These are phyloP conservation scores for Pachyramphus minor DNA, from an alignment of 2,113 vertebrate species.

Conservation along the genomic window DNA sequence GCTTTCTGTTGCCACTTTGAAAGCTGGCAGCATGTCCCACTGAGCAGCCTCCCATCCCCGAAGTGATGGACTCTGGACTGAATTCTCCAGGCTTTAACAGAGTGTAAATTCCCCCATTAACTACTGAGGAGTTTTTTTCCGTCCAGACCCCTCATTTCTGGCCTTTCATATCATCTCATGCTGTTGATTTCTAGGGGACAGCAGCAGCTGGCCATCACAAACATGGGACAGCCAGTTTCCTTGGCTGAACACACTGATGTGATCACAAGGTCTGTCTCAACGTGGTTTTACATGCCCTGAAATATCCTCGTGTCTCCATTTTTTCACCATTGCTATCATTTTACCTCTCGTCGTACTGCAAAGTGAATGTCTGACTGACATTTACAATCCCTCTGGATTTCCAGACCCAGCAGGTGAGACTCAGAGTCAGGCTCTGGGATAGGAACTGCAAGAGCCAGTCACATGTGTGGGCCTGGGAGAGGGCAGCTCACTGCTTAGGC, in stretches of 20 bases:
- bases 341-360: background rate
- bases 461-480: background rate
- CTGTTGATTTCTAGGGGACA: background rate
- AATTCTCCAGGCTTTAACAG: background rate
- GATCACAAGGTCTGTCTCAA: background rate
- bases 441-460: background rate
- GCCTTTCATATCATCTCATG: fast-evolving
- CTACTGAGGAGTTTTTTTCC: background rate
- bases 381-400: background rate
- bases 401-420: background rate
- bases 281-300: background rate
- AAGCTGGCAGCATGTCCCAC: background rate
- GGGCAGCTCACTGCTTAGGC: background rate
- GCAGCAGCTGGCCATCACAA: background rate
- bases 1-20: background rate
- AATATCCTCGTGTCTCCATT: background rate
- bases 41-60: background rate
- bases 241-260: background rate
- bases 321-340: background rate
- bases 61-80: background rate
- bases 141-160: background rate
- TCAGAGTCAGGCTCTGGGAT: background rate
- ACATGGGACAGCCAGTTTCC: background rate
- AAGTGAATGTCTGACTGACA: background rate
- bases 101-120: background rate